Evolutionary conservation across 53 echinoderm and acorn worm species (phyloP).

Genomic region (Paracentrotus lividus): DNA sequence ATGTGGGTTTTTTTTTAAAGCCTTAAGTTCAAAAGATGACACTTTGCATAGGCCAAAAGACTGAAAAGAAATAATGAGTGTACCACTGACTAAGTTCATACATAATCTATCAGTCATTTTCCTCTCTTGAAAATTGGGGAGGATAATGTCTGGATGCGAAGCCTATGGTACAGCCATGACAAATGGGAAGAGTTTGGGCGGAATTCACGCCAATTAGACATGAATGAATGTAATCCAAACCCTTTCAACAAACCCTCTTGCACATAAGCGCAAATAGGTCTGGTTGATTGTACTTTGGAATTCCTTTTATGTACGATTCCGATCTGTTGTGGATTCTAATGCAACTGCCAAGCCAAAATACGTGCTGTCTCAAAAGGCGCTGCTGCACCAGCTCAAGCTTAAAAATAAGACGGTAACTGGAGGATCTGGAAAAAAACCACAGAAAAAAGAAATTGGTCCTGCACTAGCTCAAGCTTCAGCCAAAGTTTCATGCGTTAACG

Average conservation of each 20-base stretch:
- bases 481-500: too few species aligned
- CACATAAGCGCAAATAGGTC: background rate
- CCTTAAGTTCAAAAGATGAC: too few species aligned
- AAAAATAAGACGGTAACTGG: too few species aligned
- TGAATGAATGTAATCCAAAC: slow-evolving; percentile 45
- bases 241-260: slow-evolving; percentile 8
- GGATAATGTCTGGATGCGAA: background rate
- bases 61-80: too few species aligned
- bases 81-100: background rate
- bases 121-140: background rate
- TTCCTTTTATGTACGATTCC: background rate
- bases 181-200: background rate
- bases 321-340: background rate
- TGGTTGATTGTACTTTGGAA: slow-evolving; percentile 41
- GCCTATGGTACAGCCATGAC: background rate
- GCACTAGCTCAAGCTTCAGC: too few species aligned
- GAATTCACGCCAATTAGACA: slow-evolving; percentile 52
- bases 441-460: too few species aligned
- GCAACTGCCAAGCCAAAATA: background rate
- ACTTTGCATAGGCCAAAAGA: too few species aligned
- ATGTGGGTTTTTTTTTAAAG: too few species aligned
- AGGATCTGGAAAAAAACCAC: too few species aligned
- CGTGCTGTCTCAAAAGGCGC: background rate
- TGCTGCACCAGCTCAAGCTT: too few species aligned
- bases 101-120: background rate